These are phyloP conservation scores for Eidolon helvum DNA, from an alignment of 2,113 vertebrate species.

Conservation along the genomic window DNA sequence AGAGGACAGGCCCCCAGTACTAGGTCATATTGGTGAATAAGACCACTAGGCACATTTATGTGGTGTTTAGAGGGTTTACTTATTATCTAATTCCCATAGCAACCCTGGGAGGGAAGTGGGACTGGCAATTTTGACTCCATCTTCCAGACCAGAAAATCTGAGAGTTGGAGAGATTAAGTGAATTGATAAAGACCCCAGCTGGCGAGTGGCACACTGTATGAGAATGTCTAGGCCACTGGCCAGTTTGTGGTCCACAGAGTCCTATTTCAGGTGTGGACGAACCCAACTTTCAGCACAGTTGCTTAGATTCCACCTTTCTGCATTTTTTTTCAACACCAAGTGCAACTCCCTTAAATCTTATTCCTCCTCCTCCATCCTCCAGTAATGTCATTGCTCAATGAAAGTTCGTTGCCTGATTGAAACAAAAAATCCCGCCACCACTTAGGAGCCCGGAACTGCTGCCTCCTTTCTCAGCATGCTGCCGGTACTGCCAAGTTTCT, in stretches of 20 bases:
- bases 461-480: constrained; percentile 61
- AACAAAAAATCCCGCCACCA: constrained; percentile 74
- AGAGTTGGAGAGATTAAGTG: background rate
- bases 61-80: background rate
- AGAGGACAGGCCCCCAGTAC: background rate
- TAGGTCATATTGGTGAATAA: background rate
- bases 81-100: background rate
- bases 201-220: background rate
- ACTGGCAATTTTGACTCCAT: background rate
- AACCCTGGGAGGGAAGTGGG: background rate
- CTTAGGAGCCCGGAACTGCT: constrained; percentile 51
- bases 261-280: background rate
- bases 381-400: constrained; percentile 18
- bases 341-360: background rate
- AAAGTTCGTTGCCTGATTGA: constrained; percentile 31
- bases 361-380: background rate
- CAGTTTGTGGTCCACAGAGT: background rate
- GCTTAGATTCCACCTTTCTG: background rate
- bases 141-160: constrained; percentile 27
- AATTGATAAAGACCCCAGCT: background rate
- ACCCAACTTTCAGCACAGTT: background rate
- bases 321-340: background rate
- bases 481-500: constrained; percentile 50
- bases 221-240: background rate
- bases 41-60: background rate